Evolutionary conservation across 2,113 vertebrate species (phyloP).

Genomic region (Alouatta palliata): DNA sequence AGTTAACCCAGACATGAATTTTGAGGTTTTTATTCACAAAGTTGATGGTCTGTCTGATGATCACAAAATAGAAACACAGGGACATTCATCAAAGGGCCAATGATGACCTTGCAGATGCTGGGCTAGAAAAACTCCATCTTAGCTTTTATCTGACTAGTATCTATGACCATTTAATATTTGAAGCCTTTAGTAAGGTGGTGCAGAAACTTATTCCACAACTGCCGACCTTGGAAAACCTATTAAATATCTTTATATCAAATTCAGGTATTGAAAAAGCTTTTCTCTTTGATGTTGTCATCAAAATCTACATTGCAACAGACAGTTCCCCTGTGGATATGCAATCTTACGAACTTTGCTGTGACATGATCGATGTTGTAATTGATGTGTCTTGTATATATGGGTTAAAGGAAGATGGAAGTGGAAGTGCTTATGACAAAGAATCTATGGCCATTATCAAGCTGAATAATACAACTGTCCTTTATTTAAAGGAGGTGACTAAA

Average conservation of each 20-base stretch:
- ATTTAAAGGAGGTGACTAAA: slow-evolving; percentile 99
- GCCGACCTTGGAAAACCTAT: slow-evolving; percentile 98
- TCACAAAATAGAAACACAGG: slow-evolving; percentile 99
- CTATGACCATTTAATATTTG: slow-evolving; percentile 99
- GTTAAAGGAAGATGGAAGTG: slow-evolving; percentile 98
- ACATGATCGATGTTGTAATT: slow-evolving; percentile 99
- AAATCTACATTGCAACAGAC: slow-evolving; percentile 99
- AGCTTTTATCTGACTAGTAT: slow-evolving; percentile 99
- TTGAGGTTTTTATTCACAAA: slow-evolving; percentile 99
- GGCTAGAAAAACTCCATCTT: slow-evolving; percentile 98
- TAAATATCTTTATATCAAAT: slow-evolving; percentile 99
- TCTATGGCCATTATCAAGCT: slow-evolving; percentile 99
- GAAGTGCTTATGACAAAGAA: slow-evolving; percentile 99
- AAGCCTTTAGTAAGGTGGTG: slow-evolving; percentile 99
- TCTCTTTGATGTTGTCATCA: slow-evolving; percentile 99
- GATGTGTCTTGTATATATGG: slow-evolving; percentile 99
- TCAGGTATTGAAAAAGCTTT: slow-evolving; percentile 99
- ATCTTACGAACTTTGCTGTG: slow-evolving; percentile 98
- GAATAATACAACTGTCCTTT: slow-evolving; percentile 99
- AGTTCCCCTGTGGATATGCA: slow-evolving; percentile 99
- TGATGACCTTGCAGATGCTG: slow-evolving; percentile 97
- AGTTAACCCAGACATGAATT: slow-evolving; percentile 99
- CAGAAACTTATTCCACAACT: slow-evolving; percentile 99
- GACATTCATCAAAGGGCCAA: slow-evolving; percentile 99
- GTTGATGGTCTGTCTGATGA: slow-evolving; percentile 99